Evolutionary conservation across 2,888 invertebrate genomes (phyloP).

Genomic region (Aporophyla lueneburgensis): DNA sequence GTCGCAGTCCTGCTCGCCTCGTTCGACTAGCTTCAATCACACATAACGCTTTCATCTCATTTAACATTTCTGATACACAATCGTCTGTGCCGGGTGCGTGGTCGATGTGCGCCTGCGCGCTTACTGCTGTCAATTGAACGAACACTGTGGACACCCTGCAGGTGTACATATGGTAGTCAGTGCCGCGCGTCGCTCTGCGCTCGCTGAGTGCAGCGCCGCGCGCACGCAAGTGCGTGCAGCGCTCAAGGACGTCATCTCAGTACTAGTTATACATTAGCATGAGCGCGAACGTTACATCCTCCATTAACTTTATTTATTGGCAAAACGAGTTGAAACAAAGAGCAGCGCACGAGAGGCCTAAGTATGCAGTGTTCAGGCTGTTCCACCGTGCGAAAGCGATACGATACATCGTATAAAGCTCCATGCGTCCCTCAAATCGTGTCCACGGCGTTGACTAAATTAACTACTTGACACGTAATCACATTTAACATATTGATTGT

Average conservation of each 20-base stretch:
- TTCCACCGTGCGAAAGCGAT: no score
- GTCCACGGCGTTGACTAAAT: not conserved
- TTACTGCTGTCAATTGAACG: not conserved
- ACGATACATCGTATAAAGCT: not conserved
- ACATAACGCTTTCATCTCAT: constrained; percentile 53
- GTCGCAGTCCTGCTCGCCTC: constrained; percentile 49
- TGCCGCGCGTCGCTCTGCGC: no score
- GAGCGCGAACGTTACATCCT: not conserved
- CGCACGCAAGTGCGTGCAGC: constrained; percentile 13
- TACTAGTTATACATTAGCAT: constrained; percentile 14
- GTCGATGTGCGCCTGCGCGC: not conserved
- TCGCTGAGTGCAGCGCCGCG: not conserved
- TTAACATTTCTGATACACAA: constrained; percentile 35
- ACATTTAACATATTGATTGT: not conserved
- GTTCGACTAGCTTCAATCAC: constrained; percentile 53
- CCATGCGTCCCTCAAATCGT: not conserved
- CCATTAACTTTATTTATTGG: not conserved
- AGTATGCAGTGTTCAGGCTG: not conserved
- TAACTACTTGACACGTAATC: not conserved
- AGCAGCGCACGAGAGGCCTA: no score
- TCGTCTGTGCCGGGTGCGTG: not conserved
- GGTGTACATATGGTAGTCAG: not conserved
- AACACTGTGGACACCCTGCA: not conserved
- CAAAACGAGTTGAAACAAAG: not conserved
- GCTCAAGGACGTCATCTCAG: constrained; percentile 27